Evolutionary conservation across 2,113 vertebrate species (phyloP).

Genomic region (Rhea americana): DNA sequence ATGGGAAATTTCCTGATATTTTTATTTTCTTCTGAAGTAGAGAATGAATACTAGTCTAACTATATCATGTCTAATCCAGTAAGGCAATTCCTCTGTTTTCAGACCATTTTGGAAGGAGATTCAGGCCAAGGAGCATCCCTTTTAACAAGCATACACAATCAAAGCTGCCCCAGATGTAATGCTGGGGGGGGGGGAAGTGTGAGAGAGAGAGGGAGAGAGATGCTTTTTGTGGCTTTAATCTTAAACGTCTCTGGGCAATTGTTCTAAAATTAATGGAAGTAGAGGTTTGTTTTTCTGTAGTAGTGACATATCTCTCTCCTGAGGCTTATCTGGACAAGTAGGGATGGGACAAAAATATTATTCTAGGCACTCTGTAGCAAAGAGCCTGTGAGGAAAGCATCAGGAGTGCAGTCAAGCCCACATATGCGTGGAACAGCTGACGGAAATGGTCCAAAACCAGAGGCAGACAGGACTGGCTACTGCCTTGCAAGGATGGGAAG

Average conservation of each 20-base stretch:
- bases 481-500: background rate
- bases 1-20: background rate
- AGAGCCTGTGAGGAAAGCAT: background rate
- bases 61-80: background rate
- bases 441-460: background rate
- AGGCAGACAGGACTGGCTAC: background rate
- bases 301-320: background rate
- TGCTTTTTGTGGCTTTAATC: background rate
- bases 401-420: background rate
- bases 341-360: background rate
- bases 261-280: too few relatives aligned
- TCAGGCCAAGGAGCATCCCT: background rate
- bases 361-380: background rate
- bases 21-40: background rate
- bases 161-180: background rate
- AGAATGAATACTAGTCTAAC: background rate
- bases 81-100: background rate
- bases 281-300: too few relatives aligned
- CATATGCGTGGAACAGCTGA: background rate
- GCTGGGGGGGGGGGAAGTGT: background rate
- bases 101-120: background rate
- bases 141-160: background rate
- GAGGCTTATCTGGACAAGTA: background rate
- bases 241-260: background rate
- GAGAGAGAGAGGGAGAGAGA: too few relatives aligned